Percentiles rank a stretch among this genome's conserved stretches.
phyloP scores from a whole-genome alignment of 1,140 invertebrate species.

The Pollicipes pollicipes region DNA sequence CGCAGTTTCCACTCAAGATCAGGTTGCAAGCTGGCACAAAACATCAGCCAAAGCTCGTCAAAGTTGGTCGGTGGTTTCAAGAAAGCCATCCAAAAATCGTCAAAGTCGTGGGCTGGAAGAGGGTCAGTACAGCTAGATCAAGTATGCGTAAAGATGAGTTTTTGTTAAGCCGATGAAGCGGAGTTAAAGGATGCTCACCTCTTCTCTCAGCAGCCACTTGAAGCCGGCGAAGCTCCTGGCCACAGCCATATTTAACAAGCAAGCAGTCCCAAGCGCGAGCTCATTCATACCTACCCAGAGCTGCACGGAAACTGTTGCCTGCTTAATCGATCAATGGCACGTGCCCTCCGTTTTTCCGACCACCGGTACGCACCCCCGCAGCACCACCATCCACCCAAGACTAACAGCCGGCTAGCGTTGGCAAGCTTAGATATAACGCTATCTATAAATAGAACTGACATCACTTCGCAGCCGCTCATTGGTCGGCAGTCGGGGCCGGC shows the following conservation, averaged over 20 bases:
- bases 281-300: neutral
- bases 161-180: no score
- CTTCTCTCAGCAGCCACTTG: neutral
- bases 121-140: no score
- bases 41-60: no score
- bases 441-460: conserved; percentile 1
- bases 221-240: neutral
- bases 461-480: neutral
- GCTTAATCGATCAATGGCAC: neutral
- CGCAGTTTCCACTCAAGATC: no score
- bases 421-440: neutral
- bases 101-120: no score
- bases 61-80: no score
- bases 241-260: neutral
- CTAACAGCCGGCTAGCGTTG: neutral
- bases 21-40: no score
- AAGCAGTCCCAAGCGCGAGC: neutral
- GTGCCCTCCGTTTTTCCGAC: neutral
- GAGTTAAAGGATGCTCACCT: no score
- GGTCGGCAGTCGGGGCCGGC: neutral
- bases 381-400: neutral
- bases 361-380: neutral
- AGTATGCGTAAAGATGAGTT: no score
- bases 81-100: no score
- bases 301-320: neutral